Evolutionary conservation across 1,140 invertebrate species (phyloP).

Genomic region (Apis dorsata): DNA sequence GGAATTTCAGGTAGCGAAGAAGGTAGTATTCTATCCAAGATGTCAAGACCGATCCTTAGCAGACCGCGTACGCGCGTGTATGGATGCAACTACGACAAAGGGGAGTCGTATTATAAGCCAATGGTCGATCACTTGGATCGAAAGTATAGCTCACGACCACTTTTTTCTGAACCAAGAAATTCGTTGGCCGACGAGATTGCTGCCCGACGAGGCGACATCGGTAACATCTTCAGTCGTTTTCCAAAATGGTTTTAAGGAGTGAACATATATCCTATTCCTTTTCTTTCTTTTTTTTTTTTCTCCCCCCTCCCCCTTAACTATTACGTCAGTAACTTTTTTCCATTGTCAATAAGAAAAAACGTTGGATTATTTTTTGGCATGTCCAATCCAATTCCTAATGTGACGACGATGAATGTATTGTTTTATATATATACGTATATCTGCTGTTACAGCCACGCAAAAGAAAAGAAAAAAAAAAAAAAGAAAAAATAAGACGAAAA

Average conservation of each 20-base stretch:
- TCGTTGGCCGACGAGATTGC: constrained; percentile 79
- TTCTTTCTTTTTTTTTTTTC: not conserved
- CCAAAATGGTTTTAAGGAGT: constrained; percentile 79
- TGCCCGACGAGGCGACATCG: constrained; percentile 79
- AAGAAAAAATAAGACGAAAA: not conserved
- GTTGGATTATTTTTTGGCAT: constrained; percentile 29
- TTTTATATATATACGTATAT: not conserved
- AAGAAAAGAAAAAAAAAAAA: too few species aligned
- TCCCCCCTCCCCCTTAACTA: not conserved
- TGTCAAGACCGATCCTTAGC: constrained; percentile 80
- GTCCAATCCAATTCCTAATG: constrained; percentile 30
- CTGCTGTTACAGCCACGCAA: constrained; percentile 13
- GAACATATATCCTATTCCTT: constrained; percentile 52
- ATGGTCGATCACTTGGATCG: constrained; percentile 87
- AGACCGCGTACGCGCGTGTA: constrained; percentile 88
- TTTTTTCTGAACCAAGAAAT: constrained; percentile 77
- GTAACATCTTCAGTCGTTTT: constrained; percentile 80
- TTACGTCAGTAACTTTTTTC: constrained; percentile 44
- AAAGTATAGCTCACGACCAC: constrained; percentile 82
- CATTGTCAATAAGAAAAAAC: constrained; percentile 21
- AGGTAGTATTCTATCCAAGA: constrained; percentile 44
- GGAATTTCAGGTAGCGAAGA: constrained; percentile 48
- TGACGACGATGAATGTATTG: constrained; percentile 28
- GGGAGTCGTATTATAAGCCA: constrained; percentile 88
- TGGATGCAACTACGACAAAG: constrained; percentile 90